Evolutionary conservation across 2,888 invertebrate genomes (phyloP).

Genomic region (Conus canariensis): DNA sequence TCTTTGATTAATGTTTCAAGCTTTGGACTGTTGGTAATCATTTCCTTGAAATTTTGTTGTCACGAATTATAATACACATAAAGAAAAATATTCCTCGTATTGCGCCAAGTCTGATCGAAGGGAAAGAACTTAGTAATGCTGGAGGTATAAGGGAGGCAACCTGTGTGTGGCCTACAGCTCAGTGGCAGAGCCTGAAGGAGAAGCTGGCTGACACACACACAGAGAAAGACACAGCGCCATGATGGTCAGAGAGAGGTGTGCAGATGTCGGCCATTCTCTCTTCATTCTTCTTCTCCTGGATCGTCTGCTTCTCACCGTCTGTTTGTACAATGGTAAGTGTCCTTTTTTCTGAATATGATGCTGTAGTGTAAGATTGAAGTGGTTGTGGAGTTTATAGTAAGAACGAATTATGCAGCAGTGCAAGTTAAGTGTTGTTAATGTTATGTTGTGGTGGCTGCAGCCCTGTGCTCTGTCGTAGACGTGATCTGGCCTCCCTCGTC

Average conservation of each 20-base stretch:
- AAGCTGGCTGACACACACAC: background rate
- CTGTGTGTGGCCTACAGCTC: background rate
- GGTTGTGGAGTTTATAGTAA: background rate
- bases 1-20: no score
- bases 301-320: background rate
- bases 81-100: no score
- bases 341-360: background rate
- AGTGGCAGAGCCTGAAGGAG: background rate
- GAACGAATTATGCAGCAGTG: background rate
- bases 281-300: background rate
- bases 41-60: no score
- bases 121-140: background rate
- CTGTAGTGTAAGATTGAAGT: background rate
- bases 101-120: background rate
- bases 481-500: no score
- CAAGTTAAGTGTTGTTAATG: background rate
- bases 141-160: background rate
- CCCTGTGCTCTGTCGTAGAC: background rate
- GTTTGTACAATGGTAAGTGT: background rate
- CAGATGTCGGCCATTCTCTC: background rate
- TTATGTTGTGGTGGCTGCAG: background rate
- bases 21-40: no score
- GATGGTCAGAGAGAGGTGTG: constrained; percentile 9
- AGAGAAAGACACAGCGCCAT: constrained; percentile 28
- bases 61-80: no score